Conservation (phyloP, 2,113 vertebrate genomes). For the Laticauda colubrina region DNA sequence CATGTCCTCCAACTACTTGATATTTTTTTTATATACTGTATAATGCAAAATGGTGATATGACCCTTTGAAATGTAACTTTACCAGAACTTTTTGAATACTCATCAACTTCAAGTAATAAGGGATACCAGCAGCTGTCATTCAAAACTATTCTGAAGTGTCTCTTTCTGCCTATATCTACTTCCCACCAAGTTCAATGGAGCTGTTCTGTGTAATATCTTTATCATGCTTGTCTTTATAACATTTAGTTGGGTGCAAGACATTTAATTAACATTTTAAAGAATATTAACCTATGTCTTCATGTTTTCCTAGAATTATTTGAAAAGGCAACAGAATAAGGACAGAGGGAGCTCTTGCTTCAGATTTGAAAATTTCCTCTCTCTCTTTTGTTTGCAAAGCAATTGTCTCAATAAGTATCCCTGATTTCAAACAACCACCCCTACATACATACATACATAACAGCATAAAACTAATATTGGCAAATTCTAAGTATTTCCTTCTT, state of each 20-base stretch:
- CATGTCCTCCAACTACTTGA: background rate
- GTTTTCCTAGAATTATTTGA: background rate
- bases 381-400: background rate
- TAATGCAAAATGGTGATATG: background rate
- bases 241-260: background rate
- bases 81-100: background rate
- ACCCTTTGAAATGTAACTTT: background rate
- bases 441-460: background rate
- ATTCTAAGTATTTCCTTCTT: background rate
- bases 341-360: conserved; percentile 68
- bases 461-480: background rate
- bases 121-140: background rate
- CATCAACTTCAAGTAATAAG: background rate
- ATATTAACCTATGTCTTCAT: conserved; percentile 18
- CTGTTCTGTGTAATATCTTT: background rate
- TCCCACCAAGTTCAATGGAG: background rate
- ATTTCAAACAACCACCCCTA: background rate
- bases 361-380: conserved; percentile 34
- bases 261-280: background rate
- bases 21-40: background rate
- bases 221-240: background rate
- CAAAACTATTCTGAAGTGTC: background rate
- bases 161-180: background rate
- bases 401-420: conserved; percentile 34
- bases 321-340: conserved; percentile 21